Evolutionary conservation across 2,113 vertebrate species (phyloP).

Genomic region (Amazona guildingii): DNA sequence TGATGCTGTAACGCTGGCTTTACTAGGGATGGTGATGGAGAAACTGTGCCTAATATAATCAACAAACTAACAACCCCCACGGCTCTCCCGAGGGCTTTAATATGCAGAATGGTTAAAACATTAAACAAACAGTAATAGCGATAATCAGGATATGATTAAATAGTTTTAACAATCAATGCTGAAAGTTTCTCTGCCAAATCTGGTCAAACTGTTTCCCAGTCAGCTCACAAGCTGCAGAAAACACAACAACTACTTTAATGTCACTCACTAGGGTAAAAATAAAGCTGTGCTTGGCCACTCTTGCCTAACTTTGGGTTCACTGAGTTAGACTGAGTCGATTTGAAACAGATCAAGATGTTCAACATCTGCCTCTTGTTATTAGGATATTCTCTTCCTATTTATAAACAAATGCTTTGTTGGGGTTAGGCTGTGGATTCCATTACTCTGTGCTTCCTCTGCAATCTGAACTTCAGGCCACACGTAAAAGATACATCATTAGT

Average conservation of each 20-base stretch:
- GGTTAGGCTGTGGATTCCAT: constrained; percentile 54
- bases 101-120: constrained; percentile 19
- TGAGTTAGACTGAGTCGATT: constrained; percentile 51
- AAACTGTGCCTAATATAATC: constrained; percentile 24
- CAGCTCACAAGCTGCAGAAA: constrained; percentile 52
- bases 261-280: constrained; percentile 60
- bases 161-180: neutral
- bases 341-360: constrained; percentile 74
- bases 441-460: constrained; percentile 31
- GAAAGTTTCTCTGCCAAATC: constrained; percentile 23
- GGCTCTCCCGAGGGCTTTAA: constrained; percentile 15
- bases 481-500: neutral
- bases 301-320: constrained; percentile 45
- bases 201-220: constrained; percentile 16
- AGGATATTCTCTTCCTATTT: constrained; percentile 73
- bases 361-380: constrained; percentile 77
- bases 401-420: constrained; percentile 74
- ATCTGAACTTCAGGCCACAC: neutral
- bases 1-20: constrained; percentile 9
- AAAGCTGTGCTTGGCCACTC: constrained; percentile 61
- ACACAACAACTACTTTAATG: constrained; percentile 53
- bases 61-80: neutral
- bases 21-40: neutral
- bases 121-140: constrained; percentile 19
- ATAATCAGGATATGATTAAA: constrained; percentile 27